Percentiles rank a stretch among this genome's conserved stretches.
phyloP scores from a whole-genome alignment of 2,797 vertebrate genomes.

The Sebastiscus tertius region DNA sequence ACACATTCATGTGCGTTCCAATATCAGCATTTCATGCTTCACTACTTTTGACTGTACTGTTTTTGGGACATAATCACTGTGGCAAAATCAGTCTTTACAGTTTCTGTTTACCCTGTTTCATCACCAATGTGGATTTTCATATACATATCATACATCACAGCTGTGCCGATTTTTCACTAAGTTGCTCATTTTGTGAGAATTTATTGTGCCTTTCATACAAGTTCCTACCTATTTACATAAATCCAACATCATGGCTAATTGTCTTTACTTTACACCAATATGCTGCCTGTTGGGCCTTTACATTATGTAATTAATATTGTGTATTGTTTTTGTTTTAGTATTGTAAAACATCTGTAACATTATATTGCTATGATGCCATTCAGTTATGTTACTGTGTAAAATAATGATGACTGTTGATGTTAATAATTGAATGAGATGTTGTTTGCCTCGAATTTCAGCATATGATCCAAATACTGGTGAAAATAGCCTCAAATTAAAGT shows the following conservation, averaged over 20 bases:
- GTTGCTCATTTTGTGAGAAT: background rate
- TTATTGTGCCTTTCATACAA: constrained; percentile 6
- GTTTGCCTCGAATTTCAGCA: background rate
- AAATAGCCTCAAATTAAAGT: constrained; percentile 8
- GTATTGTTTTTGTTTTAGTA: background rate
- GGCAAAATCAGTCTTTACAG: background rate
- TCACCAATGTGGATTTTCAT: background rate
- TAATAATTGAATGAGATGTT: background rate
- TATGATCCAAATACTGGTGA: background rate
- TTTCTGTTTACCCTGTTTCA: background rate
- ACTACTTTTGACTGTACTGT: background rate
- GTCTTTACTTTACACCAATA: background rate
- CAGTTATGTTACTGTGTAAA: background rate
- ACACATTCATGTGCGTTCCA: background rate
- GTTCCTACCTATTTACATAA: background rate
- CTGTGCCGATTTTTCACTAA: background rate
- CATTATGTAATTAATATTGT: background rate
- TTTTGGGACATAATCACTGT: background rate
- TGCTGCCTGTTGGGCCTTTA: background rate
- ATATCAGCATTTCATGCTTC: background rate
- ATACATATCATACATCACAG: background rate
- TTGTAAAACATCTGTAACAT: background rate
- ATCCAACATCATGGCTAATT: background rate
- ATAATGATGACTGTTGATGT: background rate
- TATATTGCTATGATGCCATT: background rate